A percentile compares a stretch with the other conserved stretches of the same genome.
phyloP scores from a whole-genome alignment of 1,140 invertebrate species.

The Drosophila dunni region DNA sequence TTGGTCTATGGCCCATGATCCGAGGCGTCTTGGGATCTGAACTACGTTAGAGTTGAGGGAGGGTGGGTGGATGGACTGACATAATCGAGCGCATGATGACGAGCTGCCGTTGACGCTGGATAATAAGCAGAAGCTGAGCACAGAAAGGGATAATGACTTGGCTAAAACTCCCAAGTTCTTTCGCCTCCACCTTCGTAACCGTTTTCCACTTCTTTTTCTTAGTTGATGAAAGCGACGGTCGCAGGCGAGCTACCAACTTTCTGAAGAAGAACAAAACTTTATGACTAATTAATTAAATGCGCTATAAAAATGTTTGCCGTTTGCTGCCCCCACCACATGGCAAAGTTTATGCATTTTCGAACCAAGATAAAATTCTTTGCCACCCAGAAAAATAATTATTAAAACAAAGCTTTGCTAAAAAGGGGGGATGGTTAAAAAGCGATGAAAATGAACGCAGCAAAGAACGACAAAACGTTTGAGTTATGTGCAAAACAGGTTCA shows the following conservation, averaged over 20 bases:
- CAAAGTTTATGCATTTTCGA: slow-evolving; percentile 58
- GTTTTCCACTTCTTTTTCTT: not conserved
- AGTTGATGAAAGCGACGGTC: slow-evolving; percentile 54
- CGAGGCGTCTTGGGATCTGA: not conserved
- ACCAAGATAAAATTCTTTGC: slow-evolving; percentile 39
- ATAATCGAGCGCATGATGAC: slow-evolving; percentile 71
- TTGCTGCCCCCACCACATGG: not conserved
- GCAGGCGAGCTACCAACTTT: slow-evolving; percentile 49
- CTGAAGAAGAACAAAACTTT: slow-evolving; percentile 71
- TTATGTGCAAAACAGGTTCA: slow-evolving; percentile 45
- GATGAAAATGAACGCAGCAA: slow-evolving; percentile 25
- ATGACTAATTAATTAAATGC: slow-evolving; percentile 83
- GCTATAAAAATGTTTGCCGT: slow-evolving; percentile 74
- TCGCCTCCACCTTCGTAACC: not conserved
- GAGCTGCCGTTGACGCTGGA: slow-evolving; percentile 59
- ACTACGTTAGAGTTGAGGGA: slow-evolving; percentile 25
- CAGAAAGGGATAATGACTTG: slow-evolving; percentile 75
- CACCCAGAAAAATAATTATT: slow-evolving; percentile 56
- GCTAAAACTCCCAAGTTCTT: not conserved
- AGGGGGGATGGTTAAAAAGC: not conserved
- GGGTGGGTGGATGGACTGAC: slow-evolving; percentile 25
- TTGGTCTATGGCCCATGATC: slow-evolving; percentile 7
- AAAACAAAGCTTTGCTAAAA: slow-evolving; percentile 35
- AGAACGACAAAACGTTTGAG: slow-evolving; percentile 44
- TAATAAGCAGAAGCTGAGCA: slow-evolving; percentile 62